phyloP scores from a whole-genome alignment of 2,113 vertebrate genomes.

The Bufo bufo region DNA sequence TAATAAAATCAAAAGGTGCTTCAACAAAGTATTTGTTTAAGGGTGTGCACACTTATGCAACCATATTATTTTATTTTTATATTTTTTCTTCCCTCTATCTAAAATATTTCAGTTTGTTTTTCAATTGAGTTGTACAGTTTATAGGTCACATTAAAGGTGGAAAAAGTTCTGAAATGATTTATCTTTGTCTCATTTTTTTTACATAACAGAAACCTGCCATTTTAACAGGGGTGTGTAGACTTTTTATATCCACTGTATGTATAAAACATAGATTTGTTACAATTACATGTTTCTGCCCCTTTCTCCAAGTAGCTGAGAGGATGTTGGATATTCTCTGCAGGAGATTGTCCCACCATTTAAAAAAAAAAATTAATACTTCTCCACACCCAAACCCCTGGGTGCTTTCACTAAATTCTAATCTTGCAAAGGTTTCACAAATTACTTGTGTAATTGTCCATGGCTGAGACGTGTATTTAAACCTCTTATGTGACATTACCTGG shows the following conservation, averaged over 20 bases:
- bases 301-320: conserved; percentile 59
- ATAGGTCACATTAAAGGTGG: too few relatives aligned
- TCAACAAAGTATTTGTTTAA: too few relatives aligned
- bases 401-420: conserved; percentile 69
- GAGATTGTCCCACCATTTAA: conserved; percentile 57
- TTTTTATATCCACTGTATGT: not conserved
- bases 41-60: too few relatives aligned
- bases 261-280: conserved; percentile 20
- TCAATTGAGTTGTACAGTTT: too few relatives aligned
- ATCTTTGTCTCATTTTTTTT: too few relatives aligned
- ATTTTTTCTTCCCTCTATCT: too few relatives aligned
- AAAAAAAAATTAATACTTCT: conserved; percentile 40
- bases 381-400: conserved; percentile 65
- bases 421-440: conserved; percentile 71
- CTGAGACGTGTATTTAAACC: conserved; percentile 71
- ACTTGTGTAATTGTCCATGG: conserved; percentile 76
- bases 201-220: too few relatives aligned
- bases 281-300: conserved; percentile 52
- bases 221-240: too few relatives aligned
- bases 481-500: conserved; percentile 70
- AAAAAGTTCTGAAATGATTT: too few relatives aligned
- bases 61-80: too few relatives aligned
- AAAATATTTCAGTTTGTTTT: too few relatives aligned
- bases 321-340: conserved; percentile 58
- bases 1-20: too few relatives aligned